These are phyloP conservation scores for Rhinogobius similis DNA, from an alignment of 2,113 vertebrate species.

Conservation along the genomic window DNA sequence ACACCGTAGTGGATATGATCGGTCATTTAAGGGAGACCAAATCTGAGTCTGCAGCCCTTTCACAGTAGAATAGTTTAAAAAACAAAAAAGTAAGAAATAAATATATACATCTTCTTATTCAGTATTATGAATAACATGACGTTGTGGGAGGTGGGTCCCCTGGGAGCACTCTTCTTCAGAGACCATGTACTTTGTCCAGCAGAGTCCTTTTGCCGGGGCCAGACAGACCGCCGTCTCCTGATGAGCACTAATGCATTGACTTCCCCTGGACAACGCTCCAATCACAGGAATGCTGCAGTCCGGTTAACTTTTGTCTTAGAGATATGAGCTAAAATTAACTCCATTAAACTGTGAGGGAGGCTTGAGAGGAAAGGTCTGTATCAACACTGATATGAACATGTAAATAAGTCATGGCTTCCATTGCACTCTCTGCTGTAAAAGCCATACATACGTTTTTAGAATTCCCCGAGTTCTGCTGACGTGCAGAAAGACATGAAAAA, in stretches of 20 bases:
- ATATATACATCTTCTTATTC: no score
- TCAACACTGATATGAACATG: constrained; percentile 62
- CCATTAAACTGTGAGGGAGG: constrained; percentile 32
- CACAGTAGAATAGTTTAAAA: no score
- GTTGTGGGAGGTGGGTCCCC: constrained; percentile 55
- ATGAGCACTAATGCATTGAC: constrained; percentile 27
- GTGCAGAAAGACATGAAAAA: constrained; percentile 72
- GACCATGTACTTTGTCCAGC: constrained; percentile 27
- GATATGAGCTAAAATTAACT: constrained; percentile 16
- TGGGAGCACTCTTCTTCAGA: constrained; percentile 47
- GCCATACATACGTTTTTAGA: constrained; percentile 65
- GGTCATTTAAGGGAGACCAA: no score
- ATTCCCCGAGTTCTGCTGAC: constrained; percentile 70
- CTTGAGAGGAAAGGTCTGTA: constrained; percentile 40
- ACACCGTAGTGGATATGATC: no score
- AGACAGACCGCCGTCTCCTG: constrained; percentile 29
- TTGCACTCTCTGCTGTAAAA: constrained; percentile 49
- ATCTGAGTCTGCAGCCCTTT: no score
- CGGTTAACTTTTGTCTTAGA: constrained; percentile 16
- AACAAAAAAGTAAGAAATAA: no score
- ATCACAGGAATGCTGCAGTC: constrained; percentile 20
- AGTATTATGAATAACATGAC: constrained; percentile 30
- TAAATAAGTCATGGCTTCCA: constrained; percentile 68
- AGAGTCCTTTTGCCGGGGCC: constrained; percentile 20
- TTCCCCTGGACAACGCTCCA: constrained; percentile 29